phyloP scores from a whole-genome alignment of 2,113 vertebrate species.

The Oceanites oceanicus region DNA sequence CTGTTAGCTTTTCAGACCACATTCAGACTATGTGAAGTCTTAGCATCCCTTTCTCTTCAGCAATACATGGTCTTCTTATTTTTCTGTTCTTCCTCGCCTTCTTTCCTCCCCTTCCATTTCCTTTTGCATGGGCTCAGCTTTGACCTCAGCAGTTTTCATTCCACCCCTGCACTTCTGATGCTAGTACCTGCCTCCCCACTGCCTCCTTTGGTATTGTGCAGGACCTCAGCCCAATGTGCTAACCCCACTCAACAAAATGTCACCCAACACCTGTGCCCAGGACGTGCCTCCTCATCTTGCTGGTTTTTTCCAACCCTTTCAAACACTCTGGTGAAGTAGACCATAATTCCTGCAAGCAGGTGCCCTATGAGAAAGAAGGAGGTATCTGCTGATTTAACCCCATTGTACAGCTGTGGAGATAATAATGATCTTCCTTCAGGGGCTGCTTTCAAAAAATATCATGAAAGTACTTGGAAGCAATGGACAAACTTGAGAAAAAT shows the following conservation, averaged over 20 bases:
- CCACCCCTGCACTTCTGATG: background rate
- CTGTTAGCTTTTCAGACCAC: background rate
- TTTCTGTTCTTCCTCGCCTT: background rate
- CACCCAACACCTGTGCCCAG: background rate
- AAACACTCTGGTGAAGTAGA: background rate
- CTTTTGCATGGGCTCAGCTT: background rate
- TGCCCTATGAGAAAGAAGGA: background rate
- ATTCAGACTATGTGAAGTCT: background rate
- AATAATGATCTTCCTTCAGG: background rate
- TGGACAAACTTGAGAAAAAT: background rate
- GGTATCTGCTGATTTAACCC: background rate
- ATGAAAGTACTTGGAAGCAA: background rate
- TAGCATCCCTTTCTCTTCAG: rapidly evolving
- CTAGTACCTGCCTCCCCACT: background rate
- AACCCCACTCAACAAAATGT: background rate
- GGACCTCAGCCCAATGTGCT: background rate
- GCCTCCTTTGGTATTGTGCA: background rate
- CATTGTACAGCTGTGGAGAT: background rate
- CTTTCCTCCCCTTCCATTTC: background rate
- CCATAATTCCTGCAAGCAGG: background rate
- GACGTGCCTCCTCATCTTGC: background rate
- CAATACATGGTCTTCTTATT: rapidly evolving
- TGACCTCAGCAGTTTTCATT: background rate
- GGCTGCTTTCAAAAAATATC: background rate
- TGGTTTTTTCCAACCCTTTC: background rate